phyloP scores from a whole-genome alignment of 2,888 invertebrate genomes.

The Hymenopus coronatus region DNA sequence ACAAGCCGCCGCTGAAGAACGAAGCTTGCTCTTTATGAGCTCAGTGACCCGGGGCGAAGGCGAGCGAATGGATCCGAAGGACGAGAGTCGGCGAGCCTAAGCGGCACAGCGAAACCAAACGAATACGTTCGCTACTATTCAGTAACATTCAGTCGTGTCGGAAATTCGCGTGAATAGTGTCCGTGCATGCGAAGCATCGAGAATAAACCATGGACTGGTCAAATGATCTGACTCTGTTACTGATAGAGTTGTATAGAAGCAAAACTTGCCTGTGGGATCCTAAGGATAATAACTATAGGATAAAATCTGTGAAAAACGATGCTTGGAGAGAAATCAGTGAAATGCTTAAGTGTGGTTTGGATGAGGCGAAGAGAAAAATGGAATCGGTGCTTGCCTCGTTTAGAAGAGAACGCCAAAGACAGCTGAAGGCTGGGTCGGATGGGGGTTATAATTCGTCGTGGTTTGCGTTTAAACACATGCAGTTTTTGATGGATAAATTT shows the following conservation, averaged over 20 bases:
- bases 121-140: background rate
- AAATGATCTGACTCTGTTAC: background rate
- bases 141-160: background rate
- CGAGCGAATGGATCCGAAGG: background rate
- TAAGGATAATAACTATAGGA: background rate
- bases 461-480: background rate
- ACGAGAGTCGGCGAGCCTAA: background rate
- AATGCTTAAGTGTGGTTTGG: background rate
- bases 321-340: background rate
- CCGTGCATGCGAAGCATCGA: background rate
- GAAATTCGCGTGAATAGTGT: background rate
- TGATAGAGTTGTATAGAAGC: background rate
- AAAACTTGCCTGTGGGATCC: background rate
- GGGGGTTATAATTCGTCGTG: background rate
- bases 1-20: background rate
- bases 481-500: background rate
- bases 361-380: background rate
- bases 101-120: background rate
- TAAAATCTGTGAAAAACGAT: background rate
- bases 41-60: background rate
- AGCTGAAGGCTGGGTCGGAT: background rate
- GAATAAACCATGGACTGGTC: background rate
- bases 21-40: background rate
- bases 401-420: background rate
- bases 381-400: background rate